Base-by-base conservation (phyloP, 1,140 invertebrate genomes). In the Megalonaias nervosa region DNA sequence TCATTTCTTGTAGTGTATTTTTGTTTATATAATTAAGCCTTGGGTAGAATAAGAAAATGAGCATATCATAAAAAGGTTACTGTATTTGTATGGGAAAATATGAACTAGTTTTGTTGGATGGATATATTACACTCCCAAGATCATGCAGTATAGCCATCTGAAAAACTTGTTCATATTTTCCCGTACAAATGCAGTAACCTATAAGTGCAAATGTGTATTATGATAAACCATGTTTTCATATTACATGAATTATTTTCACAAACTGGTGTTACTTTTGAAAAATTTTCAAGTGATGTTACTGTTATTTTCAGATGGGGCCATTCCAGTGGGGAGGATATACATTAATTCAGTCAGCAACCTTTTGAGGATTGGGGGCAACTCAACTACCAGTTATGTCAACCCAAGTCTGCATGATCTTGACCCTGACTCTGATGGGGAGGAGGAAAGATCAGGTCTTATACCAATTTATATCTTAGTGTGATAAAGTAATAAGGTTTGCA, bases 321-420 rank as follows among this genome's bases (percentile, higher is more conserved):
- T 85, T 65, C 85, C 88, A 31, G 80, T 91, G 65, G 90, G 91
- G 58, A 81, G 77, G 56, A 90, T 93, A 84, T 86, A 89, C 71
- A 90, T 93, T n/a, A 93, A 93, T 80, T 75, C 89, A 5, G 74
- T 93, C 26, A 88, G 80, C 64, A 89, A 89, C 75, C 85, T 89
- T 72, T 81, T 77, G 38, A 87, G 81, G 73, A 65, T 91, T 67
- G 82, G 79, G 31, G 81, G 77, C 1, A 61, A 68, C 26, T 75
- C 67, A 48, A 82, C 82, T 55, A 77, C 76, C 14, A 81, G 81
- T 64, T 77, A 83, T 72, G 77, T 81, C 11, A 84, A 86, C 59
- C 87, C 87, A 4, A 85, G 86, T 38, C 67, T 88, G 55, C 75
- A 78, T 66, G 86, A 88, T 69, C 75, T 90, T 38, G 87, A 90